Evolutionary conservation across 23 tunicate species (phyloP).

Genomic region (Botrylloides violaceus): DNA sequence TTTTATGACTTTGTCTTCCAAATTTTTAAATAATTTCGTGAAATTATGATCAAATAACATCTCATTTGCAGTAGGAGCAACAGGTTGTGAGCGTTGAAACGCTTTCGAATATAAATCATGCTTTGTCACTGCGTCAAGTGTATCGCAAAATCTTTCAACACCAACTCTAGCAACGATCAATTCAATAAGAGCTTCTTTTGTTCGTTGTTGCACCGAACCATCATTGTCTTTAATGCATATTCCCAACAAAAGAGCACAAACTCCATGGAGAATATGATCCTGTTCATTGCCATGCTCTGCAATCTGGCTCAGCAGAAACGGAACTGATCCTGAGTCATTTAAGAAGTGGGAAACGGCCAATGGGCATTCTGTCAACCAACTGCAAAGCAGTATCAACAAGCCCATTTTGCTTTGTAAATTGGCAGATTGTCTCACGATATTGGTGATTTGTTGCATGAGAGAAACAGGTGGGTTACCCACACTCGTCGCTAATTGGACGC

Average conservation of each 20-base stretch:
- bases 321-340: conserved; percentile 54
- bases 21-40: conserved; percentile 58
- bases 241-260: conserved; percentile 78
- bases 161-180: conserved; percentile 69
- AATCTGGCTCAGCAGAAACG: conserved; percentile 79
- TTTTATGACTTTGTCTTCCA: conserved; percentile 71
- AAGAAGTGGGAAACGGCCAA: conserved; percentile 63
- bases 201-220: conserved; percentile 63
- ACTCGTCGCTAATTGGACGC: conserved; percentile 84
- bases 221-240: conserved; percentile 88
- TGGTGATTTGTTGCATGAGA: conserved; percentile 58
- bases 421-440: conserved; percentile 57
- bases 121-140: conserved; percentile 48
- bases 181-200: conserved; percentile 80
- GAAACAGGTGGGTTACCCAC: conserved; percentile 73
- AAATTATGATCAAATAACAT: conserved; percentile 66
- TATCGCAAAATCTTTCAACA: conserved; percentile 62
- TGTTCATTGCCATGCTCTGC: conserved; percentile 64
- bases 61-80: conserved; percentile 30
- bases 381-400: conserved; percentile 56
- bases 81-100: conserved; percentile 70
- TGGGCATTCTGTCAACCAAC: conserved; percentile 70
- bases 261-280: conserved; percentile 60
- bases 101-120: conserved; percentile 81
- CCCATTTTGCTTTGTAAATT: conserved; percentile 69